Evolutionary conservation across 2,797 vertebrate genomes (phyloP), one percentile per base, ranked within the genome.

Genomic region (Centroberyx gerrardi): DNA sequence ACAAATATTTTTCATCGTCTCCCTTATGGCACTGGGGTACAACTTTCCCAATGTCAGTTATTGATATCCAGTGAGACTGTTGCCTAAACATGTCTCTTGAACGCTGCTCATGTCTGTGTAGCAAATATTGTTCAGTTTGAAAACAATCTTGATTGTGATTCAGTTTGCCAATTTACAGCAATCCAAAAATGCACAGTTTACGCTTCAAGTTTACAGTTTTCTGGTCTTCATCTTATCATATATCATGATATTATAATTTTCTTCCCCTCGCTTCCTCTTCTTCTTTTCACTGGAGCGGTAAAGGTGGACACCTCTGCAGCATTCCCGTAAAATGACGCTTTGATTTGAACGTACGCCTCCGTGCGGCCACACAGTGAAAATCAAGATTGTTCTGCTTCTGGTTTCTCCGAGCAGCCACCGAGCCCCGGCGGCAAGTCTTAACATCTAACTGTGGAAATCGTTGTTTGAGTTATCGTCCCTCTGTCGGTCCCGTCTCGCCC

Each of bases 31-130:
- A 81, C 87, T 76, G 92, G 93, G 92, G 93, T 88, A 82, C 94
- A 87, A 4, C 90, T 44, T 62, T 87, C 92, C 76, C 73, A 52
- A 77, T 81, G 82, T 90, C 92, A 88, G 91, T 90, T 78, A 93
- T 82, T 94, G 95, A 96, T 96, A 95, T 94, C 95, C 83, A 87
- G 77, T 91, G 91, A 94, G 94, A 77, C 95, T 90, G 92, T 90
- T 92, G 94, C 91, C 94, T 94, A 95, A 92, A 92, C 36, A 88
- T 87, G 92, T 93, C 93, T 94, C 83, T 92, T 89, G 92, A 94
- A 87, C 86, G 90, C 93, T 92, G 90, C 87, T 90, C 93, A 87
- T 88, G 90, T 94, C 88, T 87, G 84, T 62, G 86, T 85, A 91
- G 91, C 93, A 83, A 93, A 91, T 86, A 89, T 90, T 87, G 92